Percentiles rank a stretch among this genome's conserved stretches.
Conservation (phyloP, 2,113 vertebrate genomes). For the Rhynchomys soricoides region DNA sequence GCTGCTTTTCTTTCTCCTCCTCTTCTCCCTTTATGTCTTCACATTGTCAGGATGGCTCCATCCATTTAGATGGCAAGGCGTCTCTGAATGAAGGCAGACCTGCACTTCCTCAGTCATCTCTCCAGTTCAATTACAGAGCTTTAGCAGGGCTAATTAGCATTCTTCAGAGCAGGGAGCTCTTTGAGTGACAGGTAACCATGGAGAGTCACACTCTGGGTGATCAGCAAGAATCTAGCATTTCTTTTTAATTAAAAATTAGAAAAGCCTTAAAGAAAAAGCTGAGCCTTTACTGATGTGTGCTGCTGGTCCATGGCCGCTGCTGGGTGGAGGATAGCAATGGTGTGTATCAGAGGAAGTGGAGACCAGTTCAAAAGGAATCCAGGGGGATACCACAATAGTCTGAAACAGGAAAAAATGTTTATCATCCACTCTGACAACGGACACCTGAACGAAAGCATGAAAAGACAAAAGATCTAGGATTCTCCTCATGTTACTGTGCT, state of each 20-base stretch:
- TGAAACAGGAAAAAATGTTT: slow-evolving; percentile 65
- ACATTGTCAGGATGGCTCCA: slow-evolving; percentile 62
- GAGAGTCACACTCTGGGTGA: slow-evolving; percentile 86
- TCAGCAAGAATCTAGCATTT: slow-evolving; percentile 82
- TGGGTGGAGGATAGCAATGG: slow-evolving; percentile 73
- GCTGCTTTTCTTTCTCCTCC: slow-evolving; percentile 53
- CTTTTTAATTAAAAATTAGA: slow-evolving; percentile 88
- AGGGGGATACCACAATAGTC: neutral
- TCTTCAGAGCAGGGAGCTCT: slow-evolving; percentile 84
- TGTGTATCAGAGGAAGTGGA: slow-evolving; percentile 68
- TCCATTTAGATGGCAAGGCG: slow-evolving; percentile 79
- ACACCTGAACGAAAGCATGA: slow-evolving; percentile 73
- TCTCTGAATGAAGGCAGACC: slow-evolving; percentile 76
- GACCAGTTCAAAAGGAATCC: slow-evolving; percentile 80
- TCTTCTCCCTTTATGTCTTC: slow-evolving; percentile 64
- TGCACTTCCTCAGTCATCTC: slow-evolving; percentile 75
- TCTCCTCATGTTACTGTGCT: slow-evolving; percentile 67
- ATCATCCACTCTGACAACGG: slow-evolving; percentile 75
- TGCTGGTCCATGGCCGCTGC: slow-evolving; percentile 79
- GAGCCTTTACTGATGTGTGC: slow-evolving; percentile 78
- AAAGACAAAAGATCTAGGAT: slow-evolving; percentile 70
- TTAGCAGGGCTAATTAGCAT: slow-evolving; percentile 87
- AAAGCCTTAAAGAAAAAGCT: slow-evolving; percentile 85
- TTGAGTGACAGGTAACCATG: slow-evolving; percentile 89
- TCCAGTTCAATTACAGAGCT: slow-evolving; percentile 83